Base-by-base conservation (phyloP, 2,113 vertebrate genomes). In the Junco hyemalis region DNA sequence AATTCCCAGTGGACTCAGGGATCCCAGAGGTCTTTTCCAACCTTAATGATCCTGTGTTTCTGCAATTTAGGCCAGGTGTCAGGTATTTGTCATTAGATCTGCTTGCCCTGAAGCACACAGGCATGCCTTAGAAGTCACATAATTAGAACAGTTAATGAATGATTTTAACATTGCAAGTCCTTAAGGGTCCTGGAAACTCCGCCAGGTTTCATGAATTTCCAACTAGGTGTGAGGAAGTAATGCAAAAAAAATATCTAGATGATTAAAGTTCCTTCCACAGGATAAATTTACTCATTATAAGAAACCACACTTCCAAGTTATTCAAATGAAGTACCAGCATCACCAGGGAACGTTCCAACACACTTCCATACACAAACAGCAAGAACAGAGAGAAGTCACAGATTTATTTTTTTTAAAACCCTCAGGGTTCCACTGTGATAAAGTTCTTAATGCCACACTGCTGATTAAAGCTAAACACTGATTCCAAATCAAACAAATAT, bases 111-210 rank as follows among this genome's bases (percentile, higher is more conserved):
- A 88, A 90, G 74, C 81, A 80, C 6, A 2, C 26, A 73, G 59
- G 51, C 68, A 54, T 47, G 59, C 45, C 57, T 47, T 74, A 60
- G 40, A 91, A 94, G 36, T 19, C 85, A 78, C n/a, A 0, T 92
- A 95, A 95, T 95, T 95, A 83, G 88, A 94, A 64, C 47, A 81
- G 81, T 81, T 96, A 94, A 96, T 95, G 85, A 96, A 86, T 59
- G 40, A 66, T 77, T 96, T 82, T 42, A 90, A 88, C 12, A 29
- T 3, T 94, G 3, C 20, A 73, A 73, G 44, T 86, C 90, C 93
- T 88, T 90, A 90, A 95, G 90, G 74, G 44, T 70, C 64, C 44
- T 88, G 40, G 31, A 93, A 88, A 20, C 35, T 72, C 85, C 4
- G 77, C 29, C 17, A 86, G 79, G 59, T 77, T 86, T 90, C 64